Evolutionary conservation across 2,113 vertebrate species (phyloP), one percentile per base, ranked within the genome.

Genomic region (Thunnus maccoyii): DNA sequence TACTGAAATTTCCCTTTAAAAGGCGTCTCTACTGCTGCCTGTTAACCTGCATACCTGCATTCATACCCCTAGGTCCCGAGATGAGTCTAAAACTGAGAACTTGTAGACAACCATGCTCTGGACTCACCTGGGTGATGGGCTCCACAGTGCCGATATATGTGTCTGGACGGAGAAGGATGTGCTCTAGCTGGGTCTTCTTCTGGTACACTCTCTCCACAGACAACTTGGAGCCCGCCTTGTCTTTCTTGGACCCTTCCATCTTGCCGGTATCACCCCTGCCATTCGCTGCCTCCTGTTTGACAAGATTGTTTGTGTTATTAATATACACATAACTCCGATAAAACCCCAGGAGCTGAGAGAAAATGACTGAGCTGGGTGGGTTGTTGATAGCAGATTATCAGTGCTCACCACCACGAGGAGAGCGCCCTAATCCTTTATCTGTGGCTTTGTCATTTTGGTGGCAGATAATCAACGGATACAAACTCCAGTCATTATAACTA

Each of bases 201-300:
- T 99, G 98, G 94, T 99, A 99, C 8, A 99, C 97, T 88, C 98
- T 95, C 91, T 99, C 98, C 81, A 99, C 98, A 65, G 98, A 98
- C 94, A 99, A 76, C 90, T 99, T 99, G 91, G 97, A 96, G 86
- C 92, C 80, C 13, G 96, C 96, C 94, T 97, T 89, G 9, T 88
- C 90, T 87, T 94, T 97, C 94, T 94, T 92, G 75, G 72, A 2
- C 47, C 72, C 90, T 32, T 95, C 95, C 93, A 93, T 96, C 91
- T 90, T 90, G 1, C 86, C 83, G 2, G 82, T 10, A 0, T 93
- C 93, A 83, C 94, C 96, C 90, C 93, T 88, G 68, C 90, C 96
- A 69, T 98, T 97, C 2, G 94, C 93, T 61, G 98, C 97, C 92
- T 99, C 97, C 92, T 98, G 97, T 92, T 96, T 95, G 80, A 91